Evolutionary conservation across 2,797 vertebrate genomes (phyloP).

Genomic region (Aeoliscus strigatus): DNA sequence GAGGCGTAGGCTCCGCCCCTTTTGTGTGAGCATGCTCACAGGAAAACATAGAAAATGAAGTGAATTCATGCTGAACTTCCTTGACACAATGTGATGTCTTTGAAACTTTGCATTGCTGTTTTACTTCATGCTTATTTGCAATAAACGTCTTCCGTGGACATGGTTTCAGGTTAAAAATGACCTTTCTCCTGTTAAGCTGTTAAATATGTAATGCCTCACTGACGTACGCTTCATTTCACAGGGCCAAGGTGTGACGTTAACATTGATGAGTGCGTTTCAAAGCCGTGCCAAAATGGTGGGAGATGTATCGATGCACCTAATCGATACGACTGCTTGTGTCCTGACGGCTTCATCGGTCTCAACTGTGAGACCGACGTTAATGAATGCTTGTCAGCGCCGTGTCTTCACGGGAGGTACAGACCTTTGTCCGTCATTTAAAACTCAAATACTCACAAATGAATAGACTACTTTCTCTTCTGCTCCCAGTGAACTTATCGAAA

Average conservation of each 20-base stretch:
- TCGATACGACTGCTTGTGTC: conserved; percentile 76
- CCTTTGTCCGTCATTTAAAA: conserved; percentile 48
- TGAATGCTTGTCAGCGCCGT: conserved; percentile 79
- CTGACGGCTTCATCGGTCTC: conserved; percentile 70
- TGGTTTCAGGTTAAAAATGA: too few relatives aligned
- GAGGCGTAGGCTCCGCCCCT: too few relatives aligned
- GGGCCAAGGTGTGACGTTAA: conserved; percentile 74
- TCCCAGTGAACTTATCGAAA: conserved; percentile 51
- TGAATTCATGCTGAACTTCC: too few relatives aligned
- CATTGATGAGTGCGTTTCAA: conserved; percentile 75
- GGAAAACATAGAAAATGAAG: too few relatives aligned
- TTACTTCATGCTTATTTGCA: too few relatives aligned
- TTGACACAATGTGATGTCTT: too few relatives aligned
- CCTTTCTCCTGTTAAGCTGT: conserved; percentile 1
- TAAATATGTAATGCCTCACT: conserved; percentile 8
- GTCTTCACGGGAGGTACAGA: conserved; percentile 81
- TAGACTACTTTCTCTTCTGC: conserved; percentile 68
- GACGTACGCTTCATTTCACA: conserved; percentile 48
- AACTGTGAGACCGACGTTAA: conserved; percentile 77
- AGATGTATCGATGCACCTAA: conserved; percentile 69
- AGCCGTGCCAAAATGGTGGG: conserved; percentile 76
- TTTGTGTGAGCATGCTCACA: too few relatives aligned
- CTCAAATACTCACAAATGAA: conserved; percentile 50
- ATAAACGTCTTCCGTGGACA: too few relatives aligned
- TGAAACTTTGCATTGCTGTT: too few relatives aligned